phyloP scores from a whole-genome alignment of 2,113 vertebrate species.

The Perca flavescens region DNA sequence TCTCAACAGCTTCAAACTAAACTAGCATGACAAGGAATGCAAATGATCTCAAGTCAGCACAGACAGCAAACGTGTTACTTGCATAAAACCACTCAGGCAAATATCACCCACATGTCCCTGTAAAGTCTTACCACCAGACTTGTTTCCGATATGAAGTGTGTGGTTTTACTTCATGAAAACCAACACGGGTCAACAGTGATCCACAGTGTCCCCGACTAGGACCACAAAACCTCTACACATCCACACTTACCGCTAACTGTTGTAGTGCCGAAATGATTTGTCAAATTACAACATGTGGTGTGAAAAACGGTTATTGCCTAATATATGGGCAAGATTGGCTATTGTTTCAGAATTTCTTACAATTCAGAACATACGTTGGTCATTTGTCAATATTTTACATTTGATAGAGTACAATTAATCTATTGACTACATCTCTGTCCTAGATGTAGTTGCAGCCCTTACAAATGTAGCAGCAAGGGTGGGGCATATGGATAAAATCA shows the following conservation, averaged over 20 bases:
- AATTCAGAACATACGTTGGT: no score
- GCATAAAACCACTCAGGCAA: background rate
- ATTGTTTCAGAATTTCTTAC: no score
- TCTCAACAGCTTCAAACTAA: background rate
- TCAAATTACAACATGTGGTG: background rate
- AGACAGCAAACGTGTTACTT: conserved; percentile 2
- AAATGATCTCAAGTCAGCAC: conserved; percentile 17
- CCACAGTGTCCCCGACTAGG: background rate
- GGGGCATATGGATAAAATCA: no score
- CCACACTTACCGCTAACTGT: background rate
- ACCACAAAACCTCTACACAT: background rate
- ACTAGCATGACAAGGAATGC: conserved; percentile 24
- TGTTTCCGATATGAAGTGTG: background rate
- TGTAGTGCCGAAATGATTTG: background rate
- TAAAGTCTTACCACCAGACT: background rate
- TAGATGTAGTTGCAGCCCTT: no score
- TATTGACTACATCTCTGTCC: no score
- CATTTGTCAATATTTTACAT: no score
- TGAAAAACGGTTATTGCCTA: no score
- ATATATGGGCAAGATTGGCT: no score
- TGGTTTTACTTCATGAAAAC: background rate
- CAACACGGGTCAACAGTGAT: background rate
- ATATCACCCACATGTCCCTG: background rate
- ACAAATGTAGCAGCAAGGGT: no score
- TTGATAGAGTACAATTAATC: no score